Evolutionary conservation across 2,888 invertebrate species (phyloP), one percentile per base, ranked within the genome.

Genomic region (Laspeyria flexula): DNA sequence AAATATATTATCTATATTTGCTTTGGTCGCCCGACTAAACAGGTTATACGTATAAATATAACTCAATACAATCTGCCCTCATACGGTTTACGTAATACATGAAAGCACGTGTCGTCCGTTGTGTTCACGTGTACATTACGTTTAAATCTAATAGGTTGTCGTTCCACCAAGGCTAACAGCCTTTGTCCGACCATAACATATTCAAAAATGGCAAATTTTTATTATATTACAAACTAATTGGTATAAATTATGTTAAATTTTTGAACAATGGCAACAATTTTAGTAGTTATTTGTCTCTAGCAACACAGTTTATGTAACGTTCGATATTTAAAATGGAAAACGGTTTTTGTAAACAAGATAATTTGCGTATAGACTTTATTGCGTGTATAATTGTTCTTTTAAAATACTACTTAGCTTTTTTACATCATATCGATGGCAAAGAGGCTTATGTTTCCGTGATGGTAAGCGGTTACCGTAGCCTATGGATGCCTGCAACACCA

Each of bases 51-150:
- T 3, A 3, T 18, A 18, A 7, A 31, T 31, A 31, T 4, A 7
- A 2, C 13, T 13, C 12, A 31, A 31, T 13, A 31, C 31, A 31
- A 13, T 30, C 11, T 13, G 23, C 7, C 0, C 12, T 13, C 12
- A 29, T 40, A 11, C 10, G 18, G 11, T n/a, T 42, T 42, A 38
- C 18, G 7, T 25, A 3, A 27, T 38, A 42, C 37, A 23, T 12
- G 3, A 9, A 10, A 30, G 30, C 49, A 43, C 43, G 43, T 43
- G 50, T 34, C 38, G 9, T 10, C 37, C 16, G 13, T 13, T 30
- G 25, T 15, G 15, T 39, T 43, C 50, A 50, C 50, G 50, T 51
- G 35, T 31, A 16, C 16, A n/a, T n/a, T 7, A 18, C 12, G 21
- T 13, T 31, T 25, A 34, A 21, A 18, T 44, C 43, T 34, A 15